Percentiles rank a stretch among this genome's conserved stretches.
phyloP scores from a whole-genome alignment of 2,113 vertebrate genomes.

The Zosterops hypoxanthus region DNA sequence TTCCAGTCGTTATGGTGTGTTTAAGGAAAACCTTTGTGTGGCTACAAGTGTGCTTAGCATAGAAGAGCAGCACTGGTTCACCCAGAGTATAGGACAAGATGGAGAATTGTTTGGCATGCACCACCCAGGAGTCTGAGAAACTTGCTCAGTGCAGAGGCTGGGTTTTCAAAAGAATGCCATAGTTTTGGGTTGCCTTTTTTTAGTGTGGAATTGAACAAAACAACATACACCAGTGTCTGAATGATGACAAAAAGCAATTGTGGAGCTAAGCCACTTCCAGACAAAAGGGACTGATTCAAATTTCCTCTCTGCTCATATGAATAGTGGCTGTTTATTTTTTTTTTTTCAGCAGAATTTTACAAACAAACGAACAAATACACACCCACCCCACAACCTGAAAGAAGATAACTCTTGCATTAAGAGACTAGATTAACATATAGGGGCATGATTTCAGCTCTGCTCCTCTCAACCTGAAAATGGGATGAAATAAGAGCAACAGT shows the following conservation, averaged over 20 bases:
- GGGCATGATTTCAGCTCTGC: neutral
- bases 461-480: neutral
- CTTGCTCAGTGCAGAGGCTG: neutral
- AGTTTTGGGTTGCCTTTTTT: neutral
- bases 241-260: neutral
- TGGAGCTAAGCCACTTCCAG: neutral
- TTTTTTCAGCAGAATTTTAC: neutral
- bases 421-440: neutral
- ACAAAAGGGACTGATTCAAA: neutral
- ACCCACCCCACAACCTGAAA: neutral
- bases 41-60: fast-evolving
- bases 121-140: fast-evolving
- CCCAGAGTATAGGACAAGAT: neutral
- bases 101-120: neutral
- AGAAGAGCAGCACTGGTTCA: neutral
- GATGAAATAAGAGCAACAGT: neutral
- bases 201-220: neutral
- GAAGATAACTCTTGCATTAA: neutral
- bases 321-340: neutral
- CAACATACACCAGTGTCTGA: neutral
- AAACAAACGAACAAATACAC: neutral
- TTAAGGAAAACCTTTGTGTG: neutral
- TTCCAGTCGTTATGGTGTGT: neutral
- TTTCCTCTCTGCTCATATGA: neutral
- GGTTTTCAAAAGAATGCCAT: neutral